Conservation (phyloP, 2,888 invertebrate genomes). For the Trichogramma evanescens region DNA sequence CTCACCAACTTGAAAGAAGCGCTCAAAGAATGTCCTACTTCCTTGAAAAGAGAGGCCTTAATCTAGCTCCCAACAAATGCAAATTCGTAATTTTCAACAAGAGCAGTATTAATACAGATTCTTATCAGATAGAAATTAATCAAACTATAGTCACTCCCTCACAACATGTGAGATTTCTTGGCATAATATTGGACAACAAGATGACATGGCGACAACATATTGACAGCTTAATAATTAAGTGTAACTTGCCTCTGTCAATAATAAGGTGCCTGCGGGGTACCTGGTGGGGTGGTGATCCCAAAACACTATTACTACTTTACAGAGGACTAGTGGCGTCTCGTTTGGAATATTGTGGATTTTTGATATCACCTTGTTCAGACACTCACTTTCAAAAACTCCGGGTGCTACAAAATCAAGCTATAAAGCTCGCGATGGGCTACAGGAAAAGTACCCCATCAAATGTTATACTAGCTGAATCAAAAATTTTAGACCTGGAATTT, state of each 20-base stretch:
- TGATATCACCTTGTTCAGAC: slow-evolving; percentile 8
- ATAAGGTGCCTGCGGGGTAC: slow-evolving; percentile 15
- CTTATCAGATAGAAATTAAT: not conserved
- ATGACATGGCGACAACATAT: slow-evolving; percentile 14
- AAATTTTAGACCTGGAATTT: slow-evolving; percentile 1
- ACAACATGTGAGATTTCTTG: too few species aligned
- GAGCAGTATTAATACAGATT: not conserved
- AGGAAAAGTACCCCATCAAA: slow-evolving; percentile 16
- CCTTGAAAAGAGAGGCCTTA: not conserved
- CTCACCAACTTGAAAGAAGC: too few species aligned
- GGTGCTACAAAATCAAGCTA: slow-evolving; percentile 14
- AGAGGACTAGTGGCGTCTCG: slow-evolving; percentile 3
- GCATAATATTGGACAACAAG: too few species aligned
- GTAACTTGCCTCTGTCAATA: slow-evolving; percentile 9
- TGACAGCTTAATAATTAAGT: slow-evolving; percentile 5
- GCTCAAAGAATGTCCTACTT: not conserved
- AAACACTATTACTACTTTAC: slow-evolving; percentile 3
- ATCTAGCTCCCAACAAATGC: not conserved
- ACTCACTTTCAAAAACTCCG: slow-evolving; percentile 5
- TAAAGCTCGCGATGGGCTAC: slow-evolving; percentile 20
- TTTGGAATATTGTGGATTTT: slow-evolving; percentile 16
- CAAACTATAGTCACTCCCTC: too few species aligned
- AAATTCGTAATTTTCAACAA: not conserved
- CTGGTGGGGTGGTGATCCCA: slow-evolving; percentile 19
- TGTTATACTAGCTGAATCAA: slow-evolving; percentile 16